Evolutionary conservation across 2,113 vertebrate genomes (phyloP).

Genomic region (Gallinago undulata): DNA sequence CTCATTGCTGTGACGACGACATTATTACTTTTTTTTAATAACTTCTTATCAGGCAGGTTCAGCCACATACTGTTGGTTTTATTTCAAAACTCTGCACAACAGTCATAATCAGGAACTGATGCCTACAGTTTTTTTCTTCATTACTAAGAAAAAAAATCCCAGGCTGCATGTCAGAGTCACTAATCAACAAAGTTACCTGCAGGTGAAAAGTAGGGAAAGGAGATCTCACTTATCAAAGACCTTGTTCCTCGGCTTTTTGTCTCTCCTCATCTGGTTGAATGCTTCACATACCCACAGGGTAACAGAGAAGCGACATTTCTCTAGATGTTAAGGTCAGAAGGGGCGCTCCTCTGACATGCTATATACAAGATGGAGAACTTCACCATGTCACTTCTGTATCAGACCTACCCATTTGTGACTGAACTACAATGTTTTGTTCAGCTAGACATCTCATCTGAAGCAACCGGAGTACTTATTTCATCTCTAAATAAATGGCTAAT

Average conservation of each 20-base stretch:
- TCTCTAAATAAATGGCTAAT: not conserved
- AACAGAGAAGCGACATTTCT: not conserved
- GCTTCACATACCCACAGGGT: not conserved
- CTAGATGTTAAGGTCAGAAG: not conserved
- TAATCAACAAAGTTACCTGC: not conserved
- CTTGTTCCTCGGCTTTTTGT: not conserved
- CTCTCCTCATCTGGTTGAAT: not conserved
- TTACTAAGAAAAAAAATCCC: not conserved
- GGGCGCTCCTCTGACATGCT: not conserved
- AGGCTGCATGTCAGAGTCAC: not conserved
- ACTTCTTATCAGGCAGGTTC: constrained; percentile 26
- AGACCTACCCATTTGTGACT: not conserved
- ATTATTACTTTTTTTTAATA: not conserved
- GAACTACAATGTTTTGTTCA: not conserved
- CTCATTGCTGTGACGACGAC: not conserved
- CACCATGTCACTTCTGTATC: not conserved
- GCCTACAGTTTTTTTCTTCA: not conserved
- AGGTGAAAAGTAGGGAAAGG: not conserved
- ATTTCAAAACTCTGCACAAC: constrained; percentile 9
- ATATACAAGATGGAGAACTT: not conserved
- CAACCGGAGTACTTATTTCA: not conserved
- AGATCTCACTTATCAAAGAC: not conserved
- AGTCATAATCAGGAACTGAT: not conserved
- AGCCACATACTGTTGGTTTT: not conserved
- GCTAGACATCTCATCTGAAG: not conserved